Base-by-base conservation (phyloP, 2,797 vertebrate genomes). In the Lerista edwardsae region DNA sequence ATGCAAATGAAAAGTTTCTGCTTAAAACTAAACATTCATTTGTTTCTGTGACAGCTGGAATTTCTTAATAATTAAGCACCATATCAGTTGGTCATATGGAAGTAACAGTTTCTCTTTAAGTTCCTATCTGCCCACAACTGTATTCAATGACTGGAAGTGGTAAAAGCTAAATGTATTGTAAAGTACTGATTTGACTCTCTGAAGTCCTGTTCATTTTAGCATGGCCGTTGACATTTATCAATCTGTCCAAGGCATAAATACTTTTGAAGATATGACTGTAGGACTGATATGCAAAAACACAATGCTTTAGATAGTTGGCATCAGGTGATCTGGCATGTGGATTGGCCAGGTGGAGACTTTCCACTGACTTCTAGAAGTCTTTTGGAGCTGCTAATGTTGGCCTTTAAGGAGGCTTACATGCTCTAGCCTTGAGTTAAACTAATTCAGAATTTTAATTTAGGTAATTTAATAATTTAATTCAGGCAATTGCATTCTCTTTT, bases 1-100 rank as follows among this genome's bases (percentile, higher is more conserved):
- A 65, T 15, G 67, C 25, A 68, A 15, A 5, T 89, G 31, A 71
- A 90, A 91, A 47, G 83, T 87, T 61, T 85, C 51, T 81, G 78
- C 61, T 41, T 51, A 27, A 41, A 64, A 67, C 19, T 6, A 67
- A 47, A 31, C 2, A 47, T 65, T 65, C 2, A 31, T 47, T 23
- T 64, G 27, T 17, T 44, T 11, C 59, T 47, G 65, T 64, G 15
- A 44, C 27, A 47, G n/a, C 9, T 36, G 15, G 25, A 67, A 75
- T 39, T 11, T 65, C 10, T 55, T 51, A 65, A 62, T 55, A 82
- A 34, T 64, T 82, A 82, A 61, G n/a, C 59, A 21, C 23, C 64
- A 29, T 29, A 73, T 23, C 62, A 19, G 36, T 51, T 4, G 14
- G n/a, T 64, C 41, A 75, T 65, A 65, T 65, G 14, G 27, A 27